phyloP scores from a whole-genome alignment of 2,113 vertebrate species.

The Saiga tatarica region DNA sequence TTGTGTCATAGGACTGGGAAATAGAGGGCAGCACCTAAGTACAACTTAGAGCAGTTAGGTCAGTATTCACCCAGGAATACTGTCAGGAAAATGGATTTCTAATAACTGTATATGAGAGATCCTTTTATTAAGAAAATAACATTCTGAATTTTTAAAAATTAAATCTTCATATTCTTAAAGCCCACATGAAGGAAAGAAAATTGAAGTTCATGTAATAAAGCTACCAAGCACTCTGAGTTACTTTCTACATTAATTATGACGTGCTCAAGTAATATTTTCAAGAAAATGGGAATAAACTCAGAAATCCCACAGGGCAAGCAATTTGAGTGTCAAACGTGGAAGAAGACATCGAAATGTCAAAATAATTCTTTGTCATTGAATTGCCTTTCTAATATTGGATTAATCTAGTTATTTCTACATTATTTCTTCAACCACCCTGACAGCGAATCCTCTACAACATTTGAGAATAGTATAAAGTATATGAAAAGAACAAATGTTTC shows the following conservation, averaged over 20 bases:
- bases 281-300: conserved; percentile 27
- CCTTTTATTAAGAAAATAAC: conserved; percentile 11
- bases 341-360: not conserved
- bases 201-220: not conserved
- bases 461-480: not conserved
- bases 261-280: conserved; percentile 13
- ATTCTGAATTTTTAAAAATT: not conserved
- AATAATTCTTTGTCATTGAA: not conserved
- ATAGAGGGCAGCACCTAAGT: not conserved
- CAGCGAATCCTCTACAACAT: not conserved
- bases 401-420: conserved; percentile 10
- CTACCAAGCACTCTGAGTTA: not conserved
- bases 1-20: not conserved
- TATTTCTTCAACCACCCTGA: not conserved
- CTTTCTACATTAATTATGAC: not conserved
- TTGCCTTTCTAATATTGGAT: not conserved
- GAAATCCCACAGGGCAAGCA: not conserved
- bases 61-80: not conserved
- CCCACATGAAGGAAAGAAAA: not conserved
- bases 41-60: not conserved
- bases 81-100: not conserved
- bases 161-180: not conserved
- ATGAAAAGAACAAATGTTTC: not conserved
- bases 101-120: not conserved
- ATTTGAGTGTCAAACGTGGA: not conserved